Percentiles rank a stretch among this genome's conserved stretches.
Conservation (phyloP, 2,113 vertebrate species). For the pig (Sus scrofa) region DNA sequence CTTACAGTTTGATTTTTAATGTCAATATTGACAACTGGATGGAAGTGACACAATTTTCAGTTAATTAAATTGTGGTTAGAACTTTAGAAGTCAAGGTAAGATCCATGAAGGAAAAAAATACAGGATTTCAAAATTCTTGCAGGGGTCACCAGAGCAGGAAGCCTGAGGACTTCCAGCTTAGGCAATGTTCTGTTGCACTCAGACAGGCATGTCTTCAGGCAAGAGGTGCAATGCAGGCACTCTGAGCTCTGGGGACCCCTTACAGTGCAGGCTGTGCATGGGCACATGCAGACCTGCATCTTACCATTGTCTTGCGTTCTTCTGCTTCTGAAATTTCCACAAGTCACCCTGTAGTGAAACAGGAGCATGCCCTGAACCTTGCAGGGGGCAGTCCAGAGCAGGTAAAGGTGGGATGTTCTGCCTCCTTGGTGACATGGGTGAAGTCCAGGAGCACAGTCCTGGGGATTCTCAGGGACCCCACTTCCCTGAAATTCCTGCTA, state of each 20-base stretch:
- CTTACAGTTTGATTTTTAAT: neutral
- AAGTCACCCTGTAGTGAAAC: too few relatives aligned
- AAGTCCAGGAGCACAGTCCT: neutral
- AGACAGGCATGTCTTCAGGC: neutral
- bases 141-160: neutral
- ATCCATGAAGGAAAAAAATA: neutral
- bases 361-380: neutral
- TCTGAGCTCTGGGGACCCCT: neutral
- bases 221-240: rapidly evolving
- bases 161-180: neutral
- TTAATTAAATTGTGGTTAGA: neutral
- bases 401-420: neutral
- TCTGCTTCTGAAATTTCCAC: neutral
- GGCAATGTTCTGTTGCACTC: neutral
- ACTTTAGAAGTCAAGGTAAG: neutral
- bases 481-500: neutral
- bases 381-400: rapidly evolving
- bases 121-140: neutral
- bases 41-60: neutral
- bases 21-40: neutral
- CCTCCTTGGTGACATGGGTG: rapidly evolving
- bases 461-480: neutral
- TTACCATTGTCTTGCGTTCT: neutral
- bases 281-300: neutral
- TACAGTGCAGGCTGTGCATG: rapidly evolving